A percentile compares a stretch with the other conserved stretches of the same genome.
Conservation (phyloP, 2,797 vertebrate genomes). For the Coccyzus lansbergi region DNA sequence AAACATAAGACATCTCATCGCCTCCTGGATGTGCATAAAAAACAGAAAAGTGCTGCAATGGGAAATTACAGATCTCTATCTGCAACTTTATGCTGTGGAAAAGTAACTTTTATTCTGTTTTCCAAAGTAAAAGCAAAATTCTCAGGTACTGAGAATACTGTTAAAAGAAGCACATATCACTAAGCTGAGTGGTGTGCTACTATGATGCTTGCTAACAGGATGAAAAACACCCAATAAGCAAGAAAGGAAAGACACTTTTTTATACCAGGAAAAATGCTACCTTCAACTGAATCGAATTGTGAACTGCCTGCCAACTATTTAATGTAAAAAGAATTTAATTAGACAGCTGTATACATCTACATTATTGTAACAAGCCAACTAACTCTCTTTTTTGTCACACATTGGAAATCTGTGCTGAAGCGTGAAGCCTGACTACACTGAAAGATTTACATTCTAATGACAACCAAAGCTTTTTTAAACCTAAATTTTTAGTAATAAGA, state of each 20-base stretch:
- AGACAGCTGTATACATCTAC: conserved; percentile 29
- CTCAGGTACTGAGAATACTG: neutral
- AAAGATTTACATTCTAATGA: neutral
- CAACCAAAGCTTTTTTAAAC: neutral
- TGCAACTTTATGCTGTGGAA: neutral
- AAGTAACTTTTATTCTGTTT: neutral
- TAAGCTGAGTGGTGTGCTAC: neutral
- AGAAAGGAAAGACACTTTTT: neutral
- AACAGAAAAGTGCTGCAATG: no score
- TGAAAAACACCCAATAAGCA: neutral
- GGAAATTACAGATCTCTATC: neutral
- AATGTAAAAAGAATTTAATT: neutral
- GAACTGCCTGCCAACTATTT: neutral
- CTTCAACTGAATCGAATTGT: neutral
- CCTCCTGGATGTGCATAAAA: no score
- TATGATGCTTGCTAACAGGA: neutral
- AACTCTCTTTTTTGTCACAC: neutral
- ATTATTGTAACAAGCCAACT: neutral
- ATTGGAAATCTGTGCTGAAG: neutral
- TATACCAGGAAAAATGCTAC: neutral
- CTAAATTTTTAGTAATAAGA: neutral
- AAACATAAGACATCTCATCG: no score
- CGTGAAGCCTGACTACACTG: neutral
- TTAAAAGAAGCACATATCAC: neutral
- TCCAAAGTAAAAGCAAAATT: neutral